Evolutionary conservation across 2,113 vertebrate genomes (phyloP), one percentile per base, ranked within the genome.

Genomic region (Heterochromis multidens): DNA sequence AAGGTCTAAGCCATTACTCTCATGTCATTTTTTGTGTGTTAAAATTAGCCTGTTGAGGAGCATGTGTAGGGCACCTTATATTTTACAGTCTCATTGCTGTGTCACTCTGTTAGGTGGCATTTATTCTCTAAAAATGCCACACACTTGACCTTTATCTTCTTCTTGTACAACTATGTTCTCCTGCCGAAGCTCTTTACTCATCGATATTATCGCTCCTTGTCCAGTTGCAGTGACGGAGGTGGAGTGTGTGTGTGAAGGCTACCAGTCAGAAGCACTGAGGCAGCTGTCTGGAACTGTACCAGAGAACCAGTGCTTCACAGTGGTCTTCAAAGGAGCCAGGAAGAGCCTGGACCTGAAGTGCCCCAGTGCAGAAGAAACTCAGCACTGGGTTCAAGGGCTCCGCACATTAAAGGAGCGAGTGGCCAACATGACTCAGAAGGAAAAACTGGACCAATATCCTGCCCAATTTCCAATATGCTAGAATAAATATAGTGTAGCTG

Each of bases 391-490:
- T 80, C 95, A 95, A 13, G 99, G 98, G 2, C 96, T 99, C 74
- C 94, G 94, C 83, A 97, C 96, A 10, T 93, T 99, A 58, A 96
- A 97, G 87, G 95, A 93, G 1, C 92, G 96, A 13, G 96, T 97
- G 8, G 93, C 96, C 77, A 96, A 94, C 94, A 99, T 99, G 98
- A 98, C 93, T 91, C 99, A 99, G 92, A 93, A 95, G 1, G 98
- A 99, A 83, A 98, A 97, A 63, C 97, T 99, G 0, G 98, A 99
- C 84, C 98, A 99, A 96, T 99, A 99, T 99, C 98, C 97, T 99
- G 92, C 62, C 21, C 61, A 8, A 58, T 84, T 54, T 86, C 57
- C 19, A 87, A 33, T 31, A 61, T 25, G 82, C 31, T 19, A 10
- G 57, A 87, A 43, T 79, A 91, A 93, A 93, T 90, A 89, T 86